Percentiles rank a stretch among this genome's conserved stretches.
phyloP scores from a whole-genome alignment of 2,888 invertebrate genomes.

The Mesopsocus fuscifrons region DNA sequence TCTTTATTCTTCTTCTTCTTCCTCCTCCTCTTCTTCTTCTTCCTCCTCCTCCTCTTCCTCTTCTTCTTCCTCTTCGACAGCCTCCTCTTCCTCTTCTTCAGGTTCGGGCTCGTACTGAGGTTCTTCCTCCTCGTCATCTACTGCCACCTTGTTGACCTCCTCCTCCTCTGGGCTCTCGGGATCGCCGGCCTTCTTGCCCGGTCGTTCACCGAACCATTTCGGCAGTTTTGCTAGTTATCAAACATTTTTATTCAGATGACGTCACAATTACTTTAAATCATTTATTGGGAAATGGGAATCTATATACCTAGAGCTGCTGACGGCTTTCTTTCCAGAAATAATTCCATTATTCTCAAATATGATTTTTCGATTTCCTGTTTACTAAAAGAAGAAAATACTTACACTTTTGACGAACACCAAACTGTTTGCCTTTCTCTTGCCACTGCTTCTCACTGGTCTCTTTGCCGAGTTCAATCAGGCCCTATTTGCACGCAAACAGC shows the following conservation, averaged over 20 bases:
- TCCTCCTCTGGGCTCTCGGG: slow-evolving; percentile 82
- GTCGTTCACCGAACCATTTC: slow-evolving; percentile 91
- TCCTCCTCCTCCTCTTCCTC: slow-evolving; percentile 37
- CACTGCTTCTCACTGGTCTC: slow-evolving; percentile 71
- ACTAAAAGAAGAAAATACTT: slow-evolving; percentile 27
- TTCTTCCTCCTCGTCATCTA: slow-evolving; percentile 47
- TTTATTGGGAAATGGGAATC: too few species aligned
- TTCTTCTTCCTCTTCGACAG: slow-evolving; percentile 45
- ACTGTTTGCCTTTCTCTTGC: slow-evolving; percentile 73
- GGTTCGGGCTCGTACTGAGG: slow-evolving; percentile 45
- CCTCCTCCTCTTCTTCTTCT: slow-evolving; percentile 55
- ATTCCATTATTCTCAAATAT: neutral
- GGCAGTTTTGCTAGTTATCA: slow-evolving; percentile 90
- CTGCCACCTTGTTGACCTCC: slow-evolving; percentile 70
- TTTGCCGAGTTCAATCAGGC: slow-evolving; percentile 67
- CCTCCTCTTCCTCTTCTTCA: slow-evolving; percentile 56
- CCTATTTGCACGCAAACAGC: slow-evolving; percentile 32
- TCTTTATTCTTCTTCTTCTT: too few species aligned
- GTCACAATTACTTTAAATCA: too few species aligned
- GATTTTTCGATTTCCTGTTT: neutral
- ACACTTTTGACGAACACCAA: slow-evolving; percentile 79
- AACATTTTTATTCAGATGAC: too few species aligned
- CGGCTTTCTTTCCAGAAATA: slow-evolving; percentile 8
- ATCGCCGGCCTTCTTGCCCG: slow-evolving; percentile 79
- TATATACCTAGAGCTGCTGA: slow-evolving; percentile 5